Conservation (phyloP, 2,888 invertebrate genomes). For the Ormyrus pomaceus region DNA sequence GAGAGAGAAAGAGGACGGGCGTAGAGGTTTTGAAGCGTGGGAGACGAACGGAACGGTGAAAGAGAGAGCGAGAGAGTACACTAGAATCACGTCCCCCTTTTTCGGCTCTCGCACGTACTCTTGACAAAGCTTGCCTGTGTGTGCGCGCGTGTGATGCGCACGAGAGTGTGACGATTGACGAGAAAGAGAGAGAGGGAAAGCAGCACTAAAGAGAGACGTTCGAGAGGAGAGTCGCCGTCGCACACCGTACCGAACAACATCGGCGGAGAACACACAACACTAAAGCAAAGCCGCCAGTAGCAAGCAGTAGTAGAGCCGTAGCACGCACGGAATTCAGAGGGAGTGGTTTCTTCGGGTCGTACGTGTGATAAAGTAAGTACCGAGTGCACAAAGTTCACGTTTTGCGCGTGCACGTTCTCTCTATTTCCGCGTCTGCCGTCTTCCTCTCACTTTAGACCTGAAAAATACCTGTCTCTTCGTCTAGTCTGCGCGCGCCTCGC, state of each 20-base stretch:
- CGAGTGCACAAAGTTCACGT: background rate
- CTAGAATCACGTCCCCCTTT: too few relatives aligned
- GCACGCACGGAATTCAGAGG: background rate
- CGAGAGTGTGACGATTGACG: too few relatives aligned
- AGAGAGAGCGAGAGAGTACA: too few relatives aligned
- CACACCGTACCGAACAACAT: constrained; percentile 22
- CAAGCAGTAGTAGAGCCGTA: background rate
- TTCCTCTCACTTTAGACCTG: background rate
- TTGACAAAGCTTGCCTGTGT: too few relatives aligned
- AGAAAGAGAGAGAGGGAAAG: too few relatives aligned
- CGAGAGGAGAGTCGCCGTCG: constrained; percentile 32
- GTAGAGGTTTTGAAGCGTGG: too few relatives aligned
- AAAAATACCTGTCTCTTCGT: background rate
- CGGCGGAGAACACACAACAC: background rate
- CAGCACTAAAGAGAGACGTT: too few relatives aligned
- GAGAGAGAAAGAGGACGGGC: too few relatives aligned
- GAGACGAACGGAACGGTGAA: too few relatives aligned
- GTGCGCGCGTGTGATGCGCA: too few relatives aligned
- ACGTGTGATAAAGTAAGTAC: constrained; percentile 52
- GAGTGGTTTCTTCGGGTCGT: constrained; percentile 43
- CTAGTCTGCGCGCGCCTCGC: background rate
- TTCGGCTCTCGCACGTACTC: too few relatives aligned
- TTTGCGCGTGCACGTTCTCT: background rate
- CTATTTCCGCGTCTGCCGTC: background rate
- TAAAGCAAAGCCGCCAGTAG: too few relatives aligned